Evolutionary conservation across 2,888 invertebrate genomes (phyloP).

Genomic region (Meta bourneti): DNA sequence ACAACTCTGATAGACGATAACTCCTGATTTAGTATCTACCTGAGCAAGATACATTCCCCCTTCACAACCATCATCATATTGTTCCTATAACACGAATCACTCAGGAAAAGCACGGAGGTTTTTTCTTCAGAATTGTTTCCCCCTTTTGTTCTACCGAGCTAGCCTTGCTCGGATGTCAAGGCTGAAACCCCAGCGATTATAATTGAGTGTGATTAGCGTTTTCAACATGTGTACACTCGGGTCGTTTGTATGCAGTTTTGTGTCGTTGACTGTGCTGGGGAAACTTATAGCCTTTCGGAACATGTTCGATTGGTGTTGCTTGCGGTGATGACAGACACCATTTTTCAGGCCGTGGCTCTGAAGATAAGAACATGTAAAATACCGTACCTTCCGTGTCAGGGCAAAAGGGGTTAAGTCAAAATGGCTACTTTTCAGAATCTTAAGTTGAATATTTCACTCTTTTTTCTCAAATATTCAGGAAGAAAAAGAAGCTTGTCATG

Average conservation of each 20-base stretch:
- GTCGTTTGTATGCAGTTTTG: background rate
- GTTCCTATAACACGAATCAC: background rate
- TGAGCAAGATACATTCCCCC: no score
- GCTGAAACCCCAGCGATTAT: constrained; percentile 1
- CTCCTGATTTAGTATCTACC: no score
- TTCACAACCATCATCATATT: background rate
- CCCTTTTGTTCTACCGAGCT: background rate
- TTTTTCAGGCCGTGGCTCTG: background rate
- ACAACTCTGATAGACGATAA: no score
- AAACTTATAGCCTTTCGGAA: background rate
- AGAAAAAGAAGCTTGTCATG: no score
- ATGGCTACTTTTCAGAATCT: no score
- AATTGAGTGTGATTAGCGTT: constrained; percentile 48
- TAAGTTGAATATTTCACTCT: no score
- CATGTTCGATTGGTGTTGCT: background rate
- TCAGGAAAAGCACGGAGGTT: background rate
- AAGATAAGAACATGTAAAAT: no score
- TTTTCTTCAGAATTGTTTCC: background rate
- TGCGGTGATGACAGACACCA: background rate
- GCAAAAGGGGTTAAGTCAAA: no score
- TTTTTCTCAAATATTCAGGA: no score
- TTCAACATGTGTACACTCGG: background rate
- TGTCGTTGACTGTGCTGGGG: background rate
- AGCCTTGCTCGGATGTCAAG: constrained; percentile 59
- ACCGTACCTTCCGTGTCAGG: no score